These are phyloP conservation scores for Naja naja DNA, from an alignment of 2,113 vertebrate genomes.

Conservation along the genomic window DNA sequence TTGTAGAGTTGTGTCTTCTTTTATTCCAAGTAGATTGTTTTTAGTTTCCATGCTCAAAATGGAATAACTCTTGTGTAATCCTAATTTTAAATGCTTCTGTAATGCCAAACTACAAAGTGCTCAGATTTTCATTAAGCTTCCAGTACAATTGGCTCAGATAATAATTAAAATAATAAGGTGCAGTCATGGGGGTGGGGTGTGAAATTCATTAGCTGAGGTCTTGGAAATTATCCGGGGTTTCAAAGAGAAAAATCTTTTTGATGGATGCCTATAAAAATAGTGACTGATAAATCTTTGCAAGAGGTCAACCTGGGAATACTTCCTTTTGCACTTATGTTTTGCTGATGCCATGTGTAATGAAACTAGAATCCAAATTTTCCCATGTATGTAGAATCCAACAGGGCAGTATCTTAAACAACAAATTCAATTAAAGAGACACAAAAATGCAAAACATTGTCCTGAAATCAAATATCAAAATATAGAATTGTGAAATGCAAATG, in stretches of 20 bases:
- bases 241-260: neutral
- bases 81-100: conserved; percentile 30
- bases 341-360: conserved; percentile 24
- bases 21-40: neutral
- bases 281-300: neutral
- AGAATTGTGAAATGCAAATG: conserved; percentile 40
- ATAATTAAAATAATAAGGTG: conserved; percentile 55
- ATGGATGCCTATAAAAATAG: neutral
- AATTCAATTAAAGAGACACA: conserved; percentile 41
- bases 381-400: conserved; percentile 38
- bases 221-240: conserved; percentile 42
- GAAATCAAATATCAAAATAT: conserved; percentile 40
- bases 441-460: conserved; percentile 32
- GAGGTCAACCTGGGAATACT: neutral
- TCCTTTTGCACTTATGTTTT: neutral
- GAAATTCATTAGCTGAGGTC: neutral
- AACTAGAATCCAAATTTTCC: conserved; percentile 31
- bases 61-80: conserved; percentile 27
- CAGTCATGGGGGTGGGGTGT: conserved; percentile 3
- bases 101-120: conserved; percentile 26
- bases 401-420: conserved; percentile 31
- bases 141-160: conserved; percentile 53
- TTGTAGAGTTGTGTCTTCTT: too few relatives aligned
- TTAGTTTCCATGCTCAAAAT: neutral
- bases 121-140: conserved; percentile 35